Percentiles rank a stretch among this genome's conserved stretches.
These are phyloP conservation scores for Sarcoramphus papa DNA, from an alignment of 2,797 vertebrate species.

Conservation along the genomic window DNA sequence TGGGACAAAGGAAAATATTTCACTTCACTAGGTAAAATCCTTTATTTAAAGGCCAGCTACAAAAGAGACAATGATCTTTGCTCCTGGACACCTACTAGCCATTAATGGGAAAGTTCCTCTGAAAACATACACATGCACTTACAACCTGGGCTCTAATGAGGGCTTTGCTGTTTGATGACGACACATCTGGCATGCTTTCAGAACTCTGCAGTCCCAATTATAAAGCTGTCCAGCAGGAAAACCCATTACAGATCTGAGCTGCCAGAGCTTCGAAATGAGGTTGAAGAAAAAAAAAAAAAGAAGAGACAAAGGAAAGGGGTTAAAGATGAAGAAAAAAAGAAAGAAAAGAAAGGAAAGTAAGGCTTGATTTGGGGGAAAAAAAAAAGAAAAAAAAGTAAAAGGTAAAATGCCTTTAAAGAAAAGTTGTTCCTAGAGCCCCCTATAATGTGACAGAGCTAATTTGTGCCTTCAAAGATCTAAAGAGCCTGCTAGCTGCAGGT, in stretches of 20 bases:
- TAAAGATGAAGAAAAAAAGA: background rate
- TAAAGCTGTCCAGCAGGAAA: slow-evolving; percentile 61
- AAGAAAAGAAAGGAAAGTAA: background rate
- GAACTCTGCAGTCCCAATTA: slow-evolving; percentile 69
- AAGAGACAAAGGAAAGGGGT: background rate
- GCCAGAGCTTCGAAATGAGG: slow-evolving; percentile 30
- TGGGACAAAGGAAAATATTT: slow-evolving; percentile 34
- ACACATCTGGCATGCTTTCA: slow-evolving; percentile 48
- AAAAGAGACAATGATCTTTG: slow-evolving; percentile 46
- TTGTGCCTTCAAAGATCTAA: slow-evolving; percentile 38
- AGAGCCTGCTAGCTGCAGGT: slow-evolving; percentile 7
- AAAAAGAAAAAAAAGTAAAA: background rate
- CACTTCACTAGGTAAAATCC: background rate
- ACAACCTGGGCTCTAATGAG: slow-evolving; percentile 39
- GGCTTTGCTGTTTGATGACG: slow-evolving; percentile 55
- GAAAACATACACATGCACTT: slow-evolving; percentile 48
- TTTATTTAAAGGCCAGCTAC: slow-evolving; percentile 20
- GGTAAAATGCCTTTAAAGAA: slow-evolving; percentile 12
- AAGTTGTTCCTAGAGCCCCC: background rate
- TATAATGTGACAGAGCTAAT: slow-evolving; percentile 17
- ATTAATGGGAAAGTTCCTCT: slow-evolving; percentile 46
- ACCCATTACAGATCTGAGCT: slow-evolving; percentile 46
- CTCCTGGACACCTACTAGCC: slow-evolving; percentile 41
- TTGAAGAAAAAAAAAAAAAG: background rate
- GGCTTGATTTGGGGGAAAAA: background rate